Conservation (phyloP, 2,113 vertebrate genomes). For the Oncorhynchus clarkii region DNA sequence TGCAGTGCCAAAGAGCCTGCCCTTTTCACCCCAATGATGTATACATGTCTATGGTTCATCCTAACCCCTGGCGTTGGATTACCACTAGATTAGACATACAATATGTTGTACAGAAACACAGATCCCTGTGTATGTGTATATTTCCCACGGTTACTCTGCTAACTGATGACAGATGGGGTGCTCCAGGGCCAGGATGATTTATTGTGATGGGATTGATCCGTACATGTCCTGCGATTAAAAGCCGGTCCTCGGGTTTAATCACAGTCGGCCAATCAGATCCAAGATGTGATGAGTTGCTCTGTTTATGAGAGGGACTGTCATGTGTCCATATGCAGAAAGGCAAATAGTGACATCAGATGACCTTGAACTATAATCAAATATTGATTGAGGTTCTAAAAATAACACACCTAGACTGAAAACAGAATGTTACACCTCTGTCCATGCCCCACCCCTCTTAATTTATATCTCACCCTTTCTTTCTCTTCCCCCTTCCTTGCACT, state of each 20-base stretch:
- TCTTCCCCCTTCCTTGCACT: slow-evolving; percentile 34
- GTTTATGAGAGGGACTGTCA: neutral
- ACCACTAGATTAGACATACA: slow-evolving; percentile 41
- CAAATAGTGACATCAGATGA: no score
- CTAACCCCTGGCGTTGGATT: slow-evolving; percentile 45
- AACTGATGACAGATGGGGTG: slow-evolving; percentile 20
- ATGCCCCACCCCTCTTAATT: neutral
- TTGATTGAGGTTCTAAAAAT: no score
- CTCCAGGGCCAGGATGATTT: slow-evolving; percentile 5
- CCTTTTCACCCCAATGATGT: slow-evolving; percentile 2
- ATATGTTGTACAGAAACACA: slow-evolving; percentile 26
- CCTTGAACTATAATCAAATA: no score
- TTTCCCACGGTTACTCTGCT: slow-evolving; percentile 17
- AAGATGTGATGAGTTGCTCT: neutral
- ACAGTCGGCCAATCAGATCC: no score
- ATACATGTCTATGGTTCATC: neutral
- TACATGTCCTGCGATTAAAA: slow-evolving; percentile 10
- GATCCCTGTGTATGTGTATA: slow-evolving; percentile 25
- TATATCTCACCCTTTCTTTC: neutral
- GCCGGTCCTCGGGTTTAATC: neutral
- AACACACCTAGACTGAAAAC: neutral
- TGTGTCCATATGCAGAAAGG: neutral
- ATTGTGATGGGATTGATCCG: slow-evolving; percentile 1
- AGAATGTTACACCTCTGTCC: neutral
- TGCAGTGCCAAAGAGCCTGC: no score